A percentile compares a stretch with the other conserved stretches of the same genome.
These are phyloP conservation scores for Pyrgilauda ruficollis DNA, from an alignment of 2,113 vertebrate species.

Conservation along the genomic window DNA sequence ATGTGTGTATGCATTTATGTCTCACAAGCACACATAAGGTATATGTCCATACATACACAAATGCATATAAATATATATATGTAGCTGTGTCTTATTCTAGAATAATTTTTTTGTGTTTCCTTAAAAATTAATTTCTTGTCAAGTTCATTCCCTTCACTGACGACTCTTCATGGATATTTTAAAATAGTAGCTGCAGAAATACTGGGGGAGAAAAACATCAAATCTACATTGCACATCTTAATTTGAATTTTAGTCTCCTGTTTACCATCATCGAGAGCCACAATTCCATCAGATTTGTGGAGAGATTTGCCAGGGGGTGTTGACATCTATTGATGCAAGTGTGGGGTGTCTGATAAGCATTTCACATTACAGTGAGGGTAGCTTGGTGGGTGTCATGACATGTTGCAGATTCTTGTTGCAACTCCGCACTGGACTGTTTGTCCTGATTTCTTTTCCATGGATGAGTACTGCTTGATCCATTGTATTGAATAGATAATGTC, in stretches of 20 bases:
- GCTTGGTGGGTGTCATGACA: neutral
- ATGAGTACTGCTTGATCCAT: neutral
- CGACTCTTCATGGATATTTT: neutral
- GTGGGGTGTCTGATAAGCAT: neutral
- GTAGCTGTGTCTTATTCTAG: neutral
- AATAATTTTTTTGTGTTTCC: neutral
- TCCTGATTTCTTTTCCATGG: neutral
- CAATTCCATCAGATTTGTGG: neutral
- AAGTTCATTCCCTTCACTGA: neutral
- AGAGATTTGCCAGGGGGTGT: neutral
- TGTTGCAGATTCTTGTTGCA: neutral
- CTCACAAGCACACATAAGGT: neutral
- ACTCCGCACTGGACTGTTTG: neutral
- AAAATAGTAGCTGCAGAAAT: neutral
- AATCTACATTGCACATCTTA: neutral
- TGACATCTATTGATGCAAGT: neutral
- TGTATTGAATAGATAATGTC: neutral
- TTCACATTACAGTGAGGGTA: neutral
- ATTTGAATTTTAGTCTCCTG: neutral
- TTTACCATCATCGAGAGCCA: neutral
- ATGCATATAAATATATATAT: neutral
- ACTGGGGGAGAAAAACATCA: neutral
- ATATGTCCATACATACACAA: neutral
- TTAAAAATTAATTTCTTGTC: neutral
- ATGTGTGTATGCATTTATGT: neutral